Evolutionary conservation across 2,797 vertebrate species (phyloP).

Genomic region (Acipenser oxyrinchus): DNA sequence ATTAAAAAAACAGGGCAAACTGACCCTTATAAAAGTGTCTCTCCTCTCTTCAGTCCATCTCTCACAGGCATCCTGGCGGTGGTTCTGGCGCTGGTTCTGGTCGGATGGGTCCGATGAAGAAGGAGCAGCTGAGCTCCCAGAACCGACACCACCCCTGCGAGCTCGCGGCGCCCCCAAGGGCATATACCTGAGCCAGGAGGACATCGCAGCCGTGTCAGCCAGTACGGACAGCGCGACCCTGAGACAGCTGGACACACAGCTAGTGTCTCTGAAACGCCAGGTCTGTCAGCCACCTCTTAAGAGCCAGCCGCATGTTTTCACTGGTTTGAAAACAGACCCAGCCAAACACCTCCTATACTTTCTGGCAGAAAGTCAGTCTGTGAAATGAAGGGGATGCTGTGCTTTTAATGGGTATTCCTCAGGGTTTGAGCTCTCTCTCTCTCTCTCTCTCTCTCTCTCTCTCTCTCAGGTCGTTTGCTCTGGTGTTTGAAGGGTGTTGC

Average conservation of each 20-base stretch:
- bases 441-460: conserved; percentile 7
- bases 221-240: conserved; percentile 72
- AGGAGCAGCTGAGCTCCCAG: conserved; percentile 72
- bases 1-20: no score
- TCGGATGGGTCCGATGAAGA: conserved; percentile 63
- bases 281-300: no score
- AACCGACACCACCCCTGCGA: conserved; percentile 77
- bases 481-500: no score
- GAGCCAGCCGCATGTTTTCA: no score
- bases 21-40: no score
- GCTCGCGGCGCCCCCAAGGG: conserved; percentile 84
- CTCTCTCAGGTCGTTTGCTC: neutral
- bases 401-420: no score
- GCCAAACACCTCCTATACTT: no score
- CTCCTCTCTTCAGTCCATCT: neutral
- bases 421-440: no score
- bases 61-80: conserved; percentile 12
- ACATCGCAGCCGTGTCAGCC: conserved; percentile 67
- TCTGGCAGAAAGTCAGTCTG: no score
- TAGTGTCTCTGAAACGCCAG: conserved; percentile 56
- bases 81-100: conserved; percentile 22
- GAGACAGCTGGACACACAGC: conserved; percentile 75
- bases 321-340: no score
- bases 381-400: no score
- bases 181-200: conserved; percentile 79